Conservation (phyloP, 2,888 invertebrate species). For the Tanypteryx hageni region DNA sequence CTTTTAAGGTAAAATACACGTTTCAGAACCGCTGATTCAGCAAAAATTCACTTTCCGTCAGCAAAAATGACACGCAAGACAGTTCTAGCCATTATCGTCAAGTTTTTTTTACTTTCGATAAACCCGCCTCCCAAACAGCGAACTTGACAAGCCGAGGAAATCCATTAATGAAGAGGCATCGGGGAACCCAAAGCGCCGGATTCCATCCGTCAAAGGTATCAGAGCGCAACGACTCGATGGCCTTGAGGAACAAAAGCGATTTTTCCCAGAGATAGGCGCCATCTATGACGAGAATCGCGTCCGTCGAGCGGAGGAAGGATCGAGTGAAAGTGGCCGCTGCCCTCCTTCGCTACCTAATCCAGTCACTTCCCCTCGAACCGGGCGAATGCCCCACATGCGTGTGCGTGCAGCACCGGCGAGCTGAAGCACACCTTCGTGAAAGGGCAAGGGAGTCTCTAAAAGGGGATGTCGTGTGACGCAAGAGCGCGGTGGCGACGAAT, state of each 20-base stretch:
- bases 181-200: neutral
- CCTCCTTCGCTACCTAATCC: neutral
- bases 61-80: too few species aligned
- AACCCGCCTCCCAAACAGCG: neutral
- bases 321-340: constrained; percentile 21
- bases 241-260: constrained; percentile 51
- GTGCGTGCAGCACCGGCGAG: neutral
- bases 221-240: neutral
- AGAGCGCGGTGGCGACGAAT: neutral
- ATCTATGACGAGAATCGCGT: constrained; percentile 52
- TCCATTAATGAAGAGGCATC: neutral
- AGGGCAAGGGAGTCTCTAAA: neutral
- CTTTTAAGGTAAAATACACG: too few species aligned
- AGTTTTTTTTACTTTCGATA: too few species aligned
- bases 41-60: too few species aligned
- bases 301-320: constrained; percentile 7
- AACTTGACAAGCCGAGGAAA: neutral
- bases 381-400: neutral
- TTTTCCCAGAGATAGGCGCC: constrained; percentile 46
- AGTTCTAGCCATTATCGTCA: too few species aligned
- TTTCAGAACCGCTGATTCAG: too few species aligned
- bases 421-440: neutral
- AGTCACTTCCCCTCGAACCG: neutral
- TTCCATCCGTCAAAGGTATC: neutral
- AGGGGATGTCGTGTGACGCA: neutral